Evolutionary conservation across 2,888 invertebrate species (phyloP), one percentile per base, ranked within the genome.

Genomic region (Dexiosoma caninum): DNA sequence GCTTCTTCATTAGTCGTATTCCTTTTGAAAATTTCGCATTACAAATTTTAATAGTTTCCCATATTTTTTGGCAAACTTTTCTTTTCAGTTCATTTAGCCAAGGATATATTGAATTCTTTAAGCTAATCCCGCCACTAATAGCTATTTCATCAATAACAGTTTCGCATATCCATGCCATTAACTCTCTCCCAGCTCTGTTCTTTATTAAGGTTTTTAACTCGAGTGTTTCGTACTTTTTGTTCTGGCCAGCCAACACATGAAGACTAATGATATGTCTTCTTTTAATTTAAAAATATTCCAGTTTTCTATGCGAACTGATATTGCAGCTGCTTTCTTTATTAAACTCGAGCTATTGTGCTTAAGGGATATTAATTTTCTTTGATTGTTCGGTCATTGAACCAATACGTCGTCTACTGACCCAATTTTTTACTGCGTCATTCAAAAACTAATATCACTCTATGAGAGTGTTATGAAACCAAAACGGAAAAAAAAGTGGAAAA

Each of bases 361-460:
- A 67, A 77, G 81, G 81, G 81, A 81, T 81, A 81, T 81, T 81
- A 77, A 81, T 81, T 81, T 81, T 81, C 81, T 81, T 81, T 81
- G 69, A 81, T 81, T 64, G 81, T 44, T 81, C 81, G 81, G 81
- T 81, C 81, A 81, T 77, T 81, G 81, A 81, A 81, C 81, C 81
- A 74, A 77, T 81, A 81, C 72, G 76, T 67, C 77, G 81, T 81
- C 81, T 81, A 77, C 72, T 81, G 81, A 81, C 81, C 81, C 37
- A 81, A 81, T 69, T 81, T 80, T 72, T 69, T 81, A 67, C 81
- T 81, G 81, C 81, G 81, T 77, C 81, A 81, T 81, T 81, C 77
- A 77, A 77, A n/a, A 77, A 77, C 76, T 81, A 77, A 81, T 81
- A 81, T 69, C 69, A 35, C 69, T 74, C 44, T 59, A 37, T 72